Evolutionary conservation across 2,113 vertebrate species (phyloP).

Genomic region (Antechinus flavipes): DNA sequence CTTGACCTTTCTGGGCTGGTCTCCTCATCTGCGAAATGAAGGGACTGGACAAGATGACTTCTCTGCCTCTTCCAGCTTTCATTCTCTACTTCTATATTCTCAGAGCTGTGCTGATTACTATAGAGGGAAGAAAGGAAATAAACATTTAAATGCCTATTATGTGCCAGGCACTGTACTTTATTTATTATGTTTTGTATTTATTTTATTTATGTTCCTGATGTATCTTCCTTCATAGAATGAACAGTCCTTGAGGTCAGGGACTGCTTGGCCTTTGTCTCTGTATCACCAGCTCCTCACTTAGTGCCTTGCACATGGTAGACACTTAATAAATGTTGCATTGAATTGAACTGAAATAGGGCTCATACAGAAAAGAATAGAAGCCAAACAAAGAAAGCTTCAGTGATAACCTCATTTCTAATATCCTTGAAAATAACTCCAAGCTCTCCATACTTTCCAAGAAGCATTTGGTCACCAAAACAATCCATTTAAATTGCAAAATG

Average conservation of each 20-base stretch:
- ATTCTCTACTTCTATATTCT: too few relatives aligned
- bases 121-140: too few relatives aligned
- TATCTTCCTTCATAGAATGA: neutral
- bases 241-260: neutral
- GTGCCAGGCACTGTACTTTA: neutral
- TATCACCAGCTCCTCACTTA: neutral
- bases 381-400: neutral
- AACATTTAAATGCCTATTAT: too few relatives aligned
- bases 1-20: neutral
- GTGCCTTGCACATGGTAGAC: neutral
- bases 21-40: constrained; percentile 22
- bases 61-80: too few relatives aligned
- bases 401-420: neutral
- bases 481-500: neutral
- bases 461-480: neutral
- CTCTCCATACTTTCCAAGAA: neutral
- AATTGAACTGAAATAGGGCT: neutral
- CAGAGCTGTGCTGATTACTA: too few relatives aligned
- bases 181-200: neutral
- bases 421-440: neutral
- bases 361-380: neutral
- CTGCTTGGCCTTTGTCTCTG: neutral
- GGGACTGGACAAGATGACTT: neutral
- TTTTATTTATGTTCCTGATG: neutral
- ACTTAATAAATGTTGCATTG: neutral